phyloP scores from a whole-genome alignment of 37 sponge, comb jelly and placozoan species.

The Dysidea cf. avara region DNA sequence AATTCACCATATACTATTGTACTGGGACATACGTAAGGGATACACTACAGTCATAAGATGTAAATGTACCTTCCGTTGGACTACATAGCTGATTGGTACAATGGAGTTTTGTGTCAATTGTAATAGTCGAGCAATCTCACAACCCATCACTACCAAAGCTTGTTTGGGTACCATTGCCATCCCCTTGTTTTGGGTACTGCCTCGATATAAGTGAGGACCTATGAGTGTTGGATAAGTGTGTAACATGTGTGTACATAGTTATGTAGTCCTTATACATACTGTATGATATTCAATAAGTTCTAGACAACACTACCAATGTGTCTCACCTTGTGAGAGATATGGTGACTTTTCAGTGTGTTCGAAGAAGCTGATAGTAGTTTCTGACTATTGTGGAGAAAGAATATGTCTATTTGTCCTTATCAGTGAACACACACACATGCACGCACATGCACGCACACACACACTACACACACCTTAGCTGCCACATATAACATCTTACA shows the following conservation, averaged over 20 bases:
- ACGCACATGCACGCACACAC: too few species aligned
- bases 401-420: too few species aligned
- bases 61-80: constrained; percentile 87
- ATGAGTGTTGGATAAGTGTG: too few species aligned
- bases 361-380: constrained; percentile 50
- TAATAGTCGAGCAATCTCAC: constrained; percentile 71
- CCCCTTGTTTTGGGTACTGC: constrained; percentile 53
- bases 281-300: background rate
- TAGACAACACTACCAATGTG: background rate
- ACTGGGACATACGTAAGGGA: too few species aligned
- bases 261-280: background rate
- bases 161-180: constrained; percentile 77
- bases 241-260: background rate
- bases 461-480: constrained; percentile 52
- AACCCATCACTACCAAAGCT: constrained; percentile 75
- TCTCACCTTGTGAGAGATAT: constrained; percentile 38
- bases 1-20: too few species aligned
- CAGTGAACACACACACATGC: too few species aligned
- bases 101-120: constrained; percentile 77
- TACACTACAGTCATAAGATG: too few species aligned
- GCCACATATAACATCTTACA: constrained; percentile 70
- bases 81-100: constrained; percentile 68
- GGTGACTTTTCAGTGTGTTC: constrained; percentile 49
- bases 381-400: constrained; percentile 26
- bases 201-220: constrained; percentile 54